phyloP scores from a whole-genome alignment of 2,888 invertebrate species.

The Ectemnius continuus region DNA sequence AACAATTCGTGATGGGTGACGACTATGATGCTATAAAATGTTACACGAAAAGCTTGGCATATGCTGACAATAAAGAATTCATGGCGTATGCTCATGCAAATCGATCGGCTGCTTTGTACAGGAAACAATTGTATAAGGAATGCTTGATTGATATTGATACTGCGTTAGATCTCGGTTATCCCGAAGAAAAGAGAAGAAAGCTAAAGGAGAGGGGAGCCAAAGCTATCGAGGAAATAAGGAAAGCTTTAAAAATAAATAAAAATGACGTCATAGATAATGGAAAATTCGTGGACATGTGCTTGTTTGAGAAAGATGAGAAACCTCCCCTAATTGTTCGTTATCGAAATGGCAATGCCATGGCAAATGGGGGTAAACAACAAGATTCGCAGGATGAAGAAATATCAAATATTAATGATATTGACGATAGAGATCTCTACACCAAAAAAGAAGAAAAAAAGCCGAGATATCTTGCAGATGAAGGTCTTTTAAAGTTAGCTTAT shows the following conservation, averaged over 20 bases:
- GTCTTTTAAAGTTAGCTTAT: constrained; percentile 60
- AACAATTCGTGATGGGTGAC: constrained; percentile 73
- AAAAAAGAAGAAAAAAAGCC: constrained; percentile 29
- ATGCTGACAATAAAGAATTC: constrained; percentile 67
- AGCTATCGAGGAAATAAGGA: constrained; percentile 66
- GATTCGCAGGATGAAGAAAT: neutral
- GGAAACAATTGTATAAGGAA: constrained; percentile 71
- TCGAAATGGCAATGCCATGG: constrained; percentile 26
- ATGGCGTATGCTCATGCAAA: constrained; percentile 75
- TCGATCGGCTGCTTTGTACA: constrained; percentile 74
- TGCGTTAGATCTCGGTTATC: constrained; percentile 70
- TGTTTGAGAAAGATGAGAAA: constrained; percentile 18
- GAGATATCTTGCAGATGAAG: constrained; percentile 65
- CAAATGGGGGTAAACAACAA: neutral
- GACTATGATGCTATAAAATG: constrained; percentile 73
- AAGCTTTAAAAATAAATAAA: constrained; percentile 38
- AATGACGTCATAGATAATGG: constrained; percentile 27
- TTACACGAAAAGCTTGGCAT: constrained; percentile 74
- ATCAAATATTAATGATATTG: constrained; percentile 22
- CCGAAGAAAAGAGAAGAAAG: constrained; percentile 71
- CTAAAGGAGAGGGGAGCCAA: constrained; percentile 70
- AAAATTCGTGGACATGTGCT: constrained; percentile 26
- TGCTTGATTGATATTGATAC: constrained; percentile 74
- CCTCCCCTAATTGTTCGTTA: constrained; percentile 26
- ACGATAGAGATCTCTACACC: neutral